Percentiles rank a stretch among this genome's conserved stretches.
These are phyloP conservation scores for Carcinoscorpius rotundicauda DNA, from an alignment of 1,140 invertebrate genomes.

Conservation along the genomic window DNA sequence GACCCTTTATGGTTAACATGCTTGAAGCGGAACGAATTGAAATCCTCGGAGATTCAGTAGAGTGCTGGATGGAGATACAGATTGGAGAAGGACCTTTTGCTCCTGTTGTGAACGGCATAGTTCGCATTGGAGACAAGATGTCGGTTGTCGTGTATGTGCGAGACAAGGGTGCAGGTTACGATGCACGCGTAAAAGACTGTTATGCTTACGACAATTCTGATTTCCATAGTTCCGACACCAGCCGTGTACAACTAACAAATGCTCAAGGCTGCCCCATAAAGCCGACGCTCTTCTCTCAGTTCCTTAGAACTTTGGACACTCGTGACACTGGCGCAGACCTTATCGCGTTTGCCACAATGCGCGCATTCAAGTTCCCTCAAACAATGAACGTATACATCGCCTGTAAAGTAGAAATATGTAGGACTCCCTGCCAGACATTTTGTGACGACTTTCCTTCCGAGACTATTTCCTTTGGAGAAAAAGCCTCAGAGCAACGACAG, in stretches of 20 bases:
- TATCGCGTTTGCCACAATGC: too few relatives aligned
- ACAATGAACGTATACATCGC: constrained; percentile 70
- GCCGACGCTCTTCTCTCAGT: constrained; percentile 65
- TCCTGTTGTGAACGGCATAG: constrained; percentile 54
- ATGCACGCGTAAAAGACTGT: constrained; percentile 58
- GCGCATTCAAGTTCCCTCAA: constrained; percentile 57
- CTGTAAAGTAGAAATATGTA: constrained; percentile 71
- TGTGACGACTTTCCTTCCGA: too few relatives aligned
- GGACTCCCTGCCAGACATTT: constrained; percentile 29
- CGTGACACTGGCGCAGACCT: too few relatives aligned
- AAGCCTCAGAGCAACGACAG: too few relatives aligned
- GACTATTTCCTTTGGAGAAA: too few relatives aligned
- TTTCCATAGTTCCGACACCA: constrained; percentile 28
- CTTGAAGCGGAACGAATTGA: constrained; percentile 64
- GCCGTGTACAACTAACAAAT: constrained; percentile 56
- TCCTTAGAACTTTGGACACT: constrained; percentile 33
- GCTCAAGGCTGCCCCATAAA: constrained; percentile 56
- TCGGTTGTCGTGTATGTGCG: constrained; percentile 66
- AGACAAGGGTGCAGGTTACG: constrained; percentile 54
- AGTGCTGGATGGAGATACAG: constrained; percentile 61
- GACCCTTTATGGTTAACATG: constrained; percentile 57
- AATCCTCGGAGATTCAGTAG: constrained; percentile 67
- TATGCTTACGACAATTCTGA: constrained; percentile 51
- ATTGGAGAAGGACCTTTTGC: constrained; percentile 63
- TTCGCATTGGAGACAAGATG: constrained; percentile 69